These are phyloP conservation scores for Dissostichus mawsoni DNA, from an alignment of 2,113 vertebrate genomes.

Conservation along the genomic window DNA sequence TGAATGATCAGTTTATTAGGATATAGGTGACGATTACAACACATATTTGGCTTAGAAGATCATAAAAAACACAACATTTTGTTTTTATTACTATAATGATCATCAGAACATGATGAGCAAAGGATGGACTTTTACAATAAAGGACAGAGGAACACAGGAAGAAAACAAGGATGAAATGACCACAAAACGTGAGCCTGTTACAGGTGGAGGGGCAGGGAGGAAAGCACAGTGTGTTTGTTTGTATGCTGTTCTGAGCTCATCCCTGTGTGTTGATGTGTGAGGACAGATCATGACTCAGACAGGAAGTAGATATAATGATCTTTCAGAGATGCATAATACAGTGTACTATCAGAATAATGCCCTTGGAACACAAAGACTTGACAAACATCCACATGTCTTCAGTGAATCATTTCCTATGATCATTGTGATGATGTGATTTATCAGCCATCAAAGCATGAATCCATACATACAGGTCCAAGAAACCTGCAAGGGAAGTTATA, in stretches of 20 bases:
- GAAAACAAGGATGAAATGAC: conserved; percentile 21
- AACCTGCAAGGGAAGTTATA: neutral
- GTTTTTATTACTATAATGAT: conserved; percentile 12
- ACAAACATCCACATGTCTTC: conserved; percentile 19
- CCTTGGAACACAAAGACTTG: conserved; percentile 18
- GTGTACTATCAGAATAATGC: conserved; percentile 45
- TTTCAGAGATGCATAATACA: conserved; percentile 49
- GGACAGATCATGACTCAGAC: conserved; percentile 59
- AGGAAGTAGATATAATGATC: conserved; percentile 57
- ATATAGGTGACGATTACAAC: too few species aligned
- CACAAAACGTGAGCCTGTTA: conserved; percentile 5
- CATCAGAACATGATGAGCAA: neutral
- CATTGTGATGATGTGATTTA: conserved; percentile 2
- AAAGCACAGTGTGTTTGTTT: conserved; percentile 12
- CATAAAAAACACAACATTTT: neutral
- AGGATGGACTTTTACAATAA: neutral
- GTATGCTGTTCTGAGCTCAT: conserved; percentile 5
- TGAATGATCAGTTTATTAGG: neutral
- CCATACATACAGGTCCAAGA: neutral
- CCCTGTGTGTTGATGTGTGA: conserved; percentile 5
- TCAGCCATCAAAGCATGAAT: conserved; percentile 4
- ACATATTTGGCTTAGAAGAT: neutral
- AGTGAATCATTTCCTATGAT: conserved; percentile 58
- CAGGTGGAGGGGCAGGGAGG: conserved; percentile 1
- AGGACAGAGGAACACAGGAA: neutral